Base-by-base conservation (phyloP, 2,797 vertebrate species). In the Gephyroberyx darwinii region DNA sequence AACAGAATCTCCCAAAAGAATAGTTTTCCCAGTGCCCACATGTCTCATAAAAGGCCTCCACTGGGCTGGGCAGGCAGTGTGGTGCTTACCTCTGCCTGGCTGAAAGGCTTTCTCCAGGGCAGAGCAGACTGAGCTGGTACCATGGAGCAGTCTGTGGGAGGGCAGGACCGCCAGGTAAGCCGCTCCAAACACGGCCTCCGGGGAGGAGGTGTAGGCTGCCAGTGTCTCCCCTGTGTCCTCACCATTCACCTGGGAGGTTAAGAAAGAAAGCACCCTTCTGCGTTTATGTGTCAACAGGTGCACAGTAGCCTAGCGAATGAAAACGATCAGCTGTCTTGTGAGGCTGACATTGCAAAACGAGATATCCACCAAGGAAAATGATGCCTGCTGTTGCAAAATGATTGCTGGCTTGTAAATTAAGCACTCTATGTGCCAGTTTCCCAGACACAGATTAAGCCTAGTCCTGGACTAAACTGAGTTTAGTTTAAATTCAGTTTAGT, bases 171-270 rank as follows among this genome's bases (percentile, higher is more conserved):
- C 93, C 60, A 99, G 73, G 63, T 95, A 96, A 13, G 98, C 98
- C 0, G 93, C 91, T 62, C 97, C 98, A 6, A 95, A 96, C 77
- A 99, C 89, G 8, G 89, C 93, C 91, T 99, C 98, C 1, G 97
- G 98, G 1, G 92, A 94, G 68, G 88, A 92, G 30, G 96, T 93
- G 89, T 96, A 99, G 45, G 96, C 97, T 0, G 93, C 85, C 79
- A 99, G 79, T 58, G 80, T 94, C 80, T 98, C 97, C 78, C 93
- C 95, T 0, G 94, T 94, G 79, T 93, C 91, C 66, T 90, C 81
- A 20, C 95, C 96, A 9, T 95, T 92, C 65, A 96, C 88, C 98
- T 99, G 91, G 53, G 65, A 68, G 47, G 79, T 5, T 12, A 20
- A 75, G 5, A 71, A 47, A 54, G 52, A 53, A 50, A 41, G 53